Percentiles rank a stretch among this genome's conserved stretches.
phyloP scores from a whole-genome alignment of 2,888 invertebrate species.

The Lasioglossum leucozonium region DNA sequence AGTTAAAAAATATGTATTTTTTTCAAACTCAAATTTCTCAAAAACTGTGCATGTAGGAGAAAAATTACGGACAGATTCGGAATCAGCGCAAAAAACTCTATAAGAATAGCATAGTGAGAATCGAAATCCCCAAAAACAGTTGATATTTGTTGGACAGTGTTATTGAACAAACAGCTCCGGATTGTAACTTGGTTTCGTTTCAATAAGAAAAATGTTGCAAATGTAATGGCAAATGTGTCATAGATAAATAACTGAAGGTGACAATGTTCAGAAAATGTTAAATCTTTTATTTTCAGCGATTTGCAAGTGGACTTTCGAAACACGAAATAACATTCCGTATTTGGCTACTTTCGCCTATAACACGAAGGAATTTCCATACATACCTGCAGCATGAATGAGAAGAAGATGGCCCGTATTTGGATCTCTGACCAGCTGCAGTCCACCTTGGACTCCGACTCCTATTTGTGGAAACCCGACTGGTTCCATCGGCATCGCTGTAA shows the following conservation, averaged over 20 bases:
- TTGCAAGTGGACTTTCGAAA: background rate
- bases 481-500: constrained; percentile 87
- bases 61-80: too few species aligned
- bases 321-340: background rate
- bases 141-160: too few species aligned
- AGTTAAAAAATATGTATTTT: too few species aligned
- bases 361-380: constrained; percentile 39
- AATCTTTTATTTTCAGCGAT: background rate
- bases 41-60: too few species aligned
- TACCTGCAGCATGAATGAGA: constrained; percentile 90
- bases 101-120: too few species aligned
- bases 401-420: constrained; percentile 93
- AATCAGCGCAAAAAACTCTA: too few species aligned
- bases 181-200: background rate
- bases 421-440: constrained; percentile 92
- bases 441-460: constrained; percentile 80
- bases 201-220: background rate
- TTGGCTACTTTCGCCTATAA: background rate
- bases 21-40: too few species aligned
- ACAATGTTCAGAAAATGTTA: background rate
- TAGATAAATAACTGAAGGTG: background rate
- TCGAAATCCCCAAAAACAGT: too few species aligned
- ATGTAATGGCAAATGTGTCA: background rate
- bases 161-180: background rate
- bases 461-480: constrained; percentile 89